A percentile compares a stretch with the other conserved stretches of the same genome.
Conservation (phyloP, 2,797 vertebrate genomes). For the Sebastes glaucus region DNA sequence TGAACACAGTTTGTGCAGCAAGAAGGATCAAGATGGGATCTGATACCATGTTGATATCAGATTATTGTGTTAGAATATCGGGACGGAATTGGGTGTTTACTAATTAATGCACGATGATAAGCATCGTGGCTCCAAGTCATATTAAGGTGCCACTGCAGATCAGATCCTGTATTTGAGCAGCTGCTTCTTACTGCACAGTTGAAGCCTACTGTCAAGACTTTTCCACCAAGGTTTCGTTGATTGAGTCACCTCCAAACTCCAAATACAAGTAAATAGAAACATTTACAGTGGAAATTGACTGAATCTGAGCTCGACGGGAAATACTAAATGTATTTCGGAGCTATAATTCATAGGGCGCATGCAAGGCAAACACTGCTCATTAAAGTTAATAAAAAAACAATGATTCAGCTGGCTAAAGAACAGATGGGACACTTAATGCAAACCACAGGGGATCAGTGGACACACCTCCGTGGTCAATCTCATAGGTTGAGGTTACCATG, state of each 20-base stretch:
- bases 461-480: constrained; percentile 16
- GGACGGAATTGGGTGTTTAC: neutral
- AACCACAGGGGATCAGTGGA: constrained; percentile 61
- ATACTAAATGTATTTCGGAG: neutral
- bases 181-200: constrained; percentile 27
- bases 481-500: constrained; percentile 8
- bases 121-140: too few relatives aligned
- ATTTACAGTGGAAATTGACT: neutral
- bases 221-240: constrained; percentile 1
- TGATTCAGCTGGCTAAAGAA: neutral
- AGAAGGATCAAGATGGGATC: neutral
- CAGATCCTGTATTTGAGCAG: neutral
- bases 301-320: neutral
- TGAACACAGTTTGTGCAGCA: constrained; percentile 7
- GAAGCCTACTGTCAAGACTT: neutral
- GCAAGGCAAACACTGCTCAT: constrained; percentile 1
- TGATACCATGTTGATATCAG: neutral
- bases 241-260: constrained; percentile 4
- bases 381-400: neutral
- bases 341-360: neutral
- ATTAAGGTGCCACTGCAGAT: too few relatives aligned
- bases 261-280: constrained; percentile 12
- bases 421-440: constrained; percentile 57
- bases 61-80: neutral
- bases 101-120: neutral